Percentiles rank a stretch among this genome's conserved stretches.
phyloP scores from a whole-genome alignment of 2,797 vertebrate genomes.

The Novumbra hubbsi region DNA sequence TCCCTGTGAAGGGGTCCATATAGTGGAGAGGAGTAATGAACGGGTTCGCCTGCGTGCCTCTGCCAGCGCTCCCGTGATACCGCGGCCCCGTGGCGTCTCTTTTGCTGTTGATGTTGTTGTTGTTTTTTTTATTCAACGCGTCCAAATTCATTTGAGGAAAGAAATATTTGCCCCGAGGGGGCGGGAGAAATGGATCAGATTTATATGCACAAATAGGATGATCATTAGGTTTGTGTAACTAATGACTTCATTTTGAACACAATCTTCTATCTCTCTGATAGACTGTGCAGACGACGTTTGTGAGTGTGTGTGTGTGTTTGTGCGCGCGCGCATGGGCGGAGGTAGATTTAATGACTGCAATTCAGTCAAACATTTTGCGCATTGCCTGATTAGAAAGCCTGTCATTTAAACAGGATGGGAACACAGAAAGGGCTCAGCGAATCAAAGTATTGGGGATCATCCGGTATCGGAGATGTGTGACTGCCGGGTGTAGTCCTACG shows the following conservation, averaged over 20 bases:
- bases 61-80: conserved; percentile 65
- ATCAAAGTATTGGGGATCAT: conserved; percentile 64
- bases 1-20: conserved; percentile 73
- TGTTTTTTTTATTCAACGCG: conserved; percentile 65
- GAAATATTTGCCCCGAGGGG: conserved; percentile 68
- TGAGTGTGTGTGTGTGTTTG: conserved; percentile 26
- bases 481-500: conserved; percentile 51
- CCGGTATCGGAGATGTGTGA: conserved; percentile 67
- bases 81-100: conserved; percentile 67
- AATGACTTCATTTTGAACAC: conserved; percentile 80
- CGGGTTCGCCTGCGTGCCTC: conserved; percentile 67
- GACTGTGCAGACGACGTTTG: conserved; percentile 45
- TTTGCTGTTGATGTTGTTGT: conserved; percentile 68
- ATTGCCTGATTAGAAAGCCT: conserved; percentile 73
- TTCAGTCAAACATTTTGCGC: conserved; percentile 71
- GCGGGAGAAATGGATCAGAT: conserved; percentile 68
- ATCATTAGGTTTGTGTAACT: conserved; percentile 80
- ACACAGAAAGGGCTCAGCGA: conserved; percentile 54
- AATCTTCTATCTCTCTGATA: conserved; percentile 78
- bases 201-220: conserved; percentile 75
- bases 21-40: conserved; percentile 71
- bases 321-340: not conserved
- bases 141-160: conserved; percentile 69
- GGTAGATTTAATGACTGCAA: conserved; percentile 50
- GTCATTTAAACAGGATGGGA: conserved; percentile 67